Evolutionary conservation across 2,113 vertebrate genomes (phyloP).

Genomic region (Phyllopteryx taeniolatus): DNA sequence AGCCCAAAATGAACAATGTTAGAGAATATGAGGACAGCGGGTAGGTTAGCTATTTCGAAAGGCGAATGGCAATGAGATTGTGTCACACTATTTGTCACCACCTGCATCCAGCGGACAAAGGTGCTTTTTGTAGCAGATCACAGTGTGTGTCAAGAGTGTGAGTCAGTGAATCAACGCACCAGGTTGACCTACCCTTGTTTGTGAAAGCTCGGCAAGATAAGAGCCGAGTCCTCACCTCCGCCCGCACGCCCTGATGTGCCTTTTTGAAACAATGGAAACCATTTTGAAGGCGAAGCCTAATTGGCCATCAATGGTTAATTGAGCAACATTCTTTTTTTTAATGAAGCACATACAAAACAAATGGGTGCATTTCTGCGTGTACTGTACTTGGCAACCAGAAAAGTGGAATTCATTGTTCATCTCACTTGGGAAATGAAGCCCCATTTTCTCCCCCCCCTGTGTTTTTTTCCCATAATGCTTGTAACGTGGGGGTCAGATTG

Average conservation of each 20-base stretch:
- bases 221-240: conserved; percentile 1
- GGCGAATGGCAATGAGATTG: not conserved
- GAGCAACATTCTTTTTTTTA: not conserved
- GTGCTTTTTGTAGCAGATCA: conserved; percentile 10
- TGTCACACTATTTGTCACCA: not conserved
- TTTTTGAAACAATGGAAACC: not conserved
- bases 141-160: conserved; percentile 19
- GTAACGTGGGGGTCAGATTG: conserved; percentile 35
- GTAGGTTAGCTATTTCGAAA: not conserved
- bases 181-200: conserved; percentile 49
- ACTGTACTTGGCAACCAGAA: conserved; percentile 22
- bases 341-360: not conserved
- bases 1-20: not conserved
- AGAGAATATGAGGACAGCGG: not conserved
- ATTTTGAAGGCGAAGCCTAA: not conserved
- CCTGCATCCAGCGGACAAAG: conserved; percentile 32
- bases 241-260: not conserved
- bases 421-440: conserved; percentile 31
- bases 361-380: conserved; percentile 6
- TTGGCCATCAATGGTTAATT: not conserved
- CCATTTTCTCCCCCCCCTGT: conserved; percentile 29
- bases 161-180: conserved; percentile 43
- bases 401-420: conserved; percentile 9
- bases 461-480: conserved; percentile 31
- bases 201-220: conserved; percentile 17